A percentile compares a stretch with the other conserved stretches of the same genome.
Conservation (phyloP, 2,888 invertebrate genomes). For the Uloborus plumipes region DNA sequence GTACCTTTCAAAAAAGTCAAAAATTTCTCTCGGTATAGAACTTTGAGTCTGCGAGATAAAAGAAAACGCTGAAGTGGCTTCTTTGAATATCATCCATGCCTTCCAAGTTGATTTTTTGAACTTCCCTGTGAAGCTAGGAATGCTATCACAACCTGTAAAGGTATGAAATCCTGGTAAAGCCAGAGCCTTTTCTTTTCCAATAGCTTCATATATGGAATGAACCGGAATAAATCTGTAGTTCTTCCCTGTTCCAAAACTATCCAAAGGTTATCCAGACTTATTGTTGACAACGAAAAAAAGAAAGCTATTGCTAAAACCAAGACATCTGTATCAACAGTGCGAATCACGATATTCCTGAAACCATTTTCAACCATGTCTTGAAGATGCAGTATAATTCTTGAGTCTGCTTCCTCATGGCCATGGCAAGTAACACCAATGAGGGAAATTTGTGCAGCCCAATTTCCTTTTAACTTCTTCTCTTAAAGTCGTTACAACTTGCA, state of each 20-base stretch:
- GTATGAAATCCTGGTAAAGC: too few relatives aligned
- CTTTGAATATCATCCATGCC: too few relatives aligned
- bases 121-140: too few relatives aligned
- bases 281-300: background rate
- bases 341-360: constrained; percentile 4
- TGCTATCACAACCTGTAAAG: too few relatives aligned
- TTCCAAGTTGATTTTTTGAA: too few relatives aligned
- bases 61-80: too few relatives aligned
- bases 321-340: constrained; percentile 2
- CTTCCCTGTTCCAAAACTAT: constrained; percentile 9
- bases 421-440: too few relatives aligned
- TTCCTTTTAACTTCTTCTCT: background rate
- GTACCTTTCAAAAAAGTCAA: too few relatives aligned
- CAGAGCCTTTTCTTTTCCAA: constrained; percentile 2
- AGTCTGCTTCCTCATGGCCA: constrained; percentile 11
- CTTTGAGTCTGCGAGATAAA: too few relatives aligned
- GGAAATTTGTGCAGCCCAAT: background rate
- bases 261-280: background rate
- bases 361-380: constrained; percentile 14
- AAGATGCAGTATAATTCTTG: constrained; percentile 13
- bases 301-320: constrained; percentile 8
- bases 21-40: too few relatives aligned
- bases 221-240: constrained; percentile 16
- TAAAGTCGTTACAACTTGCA: background rate
- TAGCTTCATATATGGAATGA: constrained; percentile 1